These are phyloP conservation scores for Clanis bilineata DNA, from an alignment of 2,888 invertebrate species.

Conservation along the genomic window DNA sequence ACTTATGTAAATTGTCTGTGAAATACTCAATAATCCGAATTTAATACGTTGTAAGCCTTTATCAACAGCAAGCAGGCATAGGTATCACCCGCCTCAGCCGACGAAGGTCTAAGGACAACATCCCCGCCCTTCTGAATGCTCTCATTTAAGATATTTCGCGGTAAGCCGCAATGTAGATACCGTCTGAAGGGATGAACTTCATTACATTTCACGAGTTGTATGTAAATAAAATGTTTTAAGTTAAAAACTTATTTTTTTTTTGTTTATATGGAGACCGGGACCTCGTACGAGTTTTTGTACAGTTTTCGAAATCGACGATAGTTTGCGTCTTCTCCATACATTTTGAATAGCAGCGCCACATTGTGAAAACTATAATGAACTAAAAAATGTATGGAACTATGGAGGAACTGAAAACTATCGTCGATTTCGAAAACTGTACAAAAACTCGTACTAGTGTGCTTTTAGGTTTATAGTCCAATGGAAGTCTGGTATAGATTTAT, in stretches of 20 bases:
- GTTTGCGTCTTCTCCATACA: too few relatives aligned
- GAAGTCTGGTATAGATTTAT: too few relatives aligned
- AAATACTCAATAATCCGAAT: slow-evolving; percentile 65
- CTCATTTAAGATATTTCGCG: slow-evolving; percentile 26
- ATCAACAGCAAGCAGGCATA: slow-evolving; percentile 62
- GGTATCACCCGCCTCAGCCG: slow-evolving; percentile 35
- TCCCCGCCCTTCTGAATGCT: slow-evolving; percentile 23
- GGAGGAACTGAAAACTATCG: too few relatives aligned
- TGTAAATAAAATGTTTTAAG: neutral
- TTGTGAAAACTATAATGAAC: too few relatives aligned
- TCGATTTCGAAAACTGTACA: too few relatives aligned
- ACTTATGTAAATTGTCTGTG: slow-evolving; percentile 62
- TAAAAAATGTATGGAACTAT: too few relatives aligned
- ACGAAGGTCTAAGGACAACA: slow-evolving; percentile 35
- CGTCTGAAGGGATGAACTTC: slow-evolving; percentile 25
- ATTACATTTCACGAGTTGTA: neutral
- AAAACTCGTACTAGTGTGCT: too few relatives aligned
- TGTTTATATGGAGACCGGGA: too few relatives aligned
- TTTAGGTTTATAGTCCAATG: too few relatives aligned
- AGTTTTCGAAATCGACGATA: too few relatives aligned
- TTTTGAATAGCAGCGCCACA: too few relatives aligned
- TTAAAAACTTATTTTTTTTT: neutral
- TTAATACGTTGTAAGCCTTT: slow-evolving; percentile 66
- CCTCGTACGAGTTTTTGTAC: too few relatives aligned
- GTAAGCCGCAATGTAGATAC: slow-evolving; percentile 24